phyloP scores from a whole-genome alignment of 2,113 vertebrate species.

The Tor tambroides region DNA sequence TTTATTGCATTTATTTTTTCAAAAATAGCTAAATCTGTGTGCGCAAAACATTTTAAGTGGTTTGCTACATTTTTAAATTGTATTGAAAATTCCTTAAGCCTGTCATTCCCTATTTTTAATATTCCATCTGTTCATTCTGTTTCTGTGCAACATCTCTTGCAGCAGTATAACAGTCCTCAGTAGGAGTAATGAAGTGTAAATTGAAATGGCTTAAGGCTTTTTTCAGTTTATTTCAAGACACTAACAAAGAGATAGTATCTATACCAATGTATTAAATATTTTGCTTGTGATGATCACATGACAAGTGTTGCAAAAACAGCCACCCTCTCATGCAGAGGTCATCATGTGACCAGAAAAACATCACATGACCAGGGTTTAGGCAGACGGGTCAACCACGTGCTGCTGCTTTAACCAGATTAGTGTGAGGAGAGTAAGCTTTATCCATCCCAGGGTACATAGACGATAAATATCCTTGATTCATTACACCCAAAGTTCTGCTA shows the following conservation, averaged over 20 bases:
- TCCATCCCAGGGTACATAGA: conserved; percentile 39
- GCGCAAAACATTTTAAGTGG: neutral
- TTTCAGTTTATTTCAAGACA: neutral
- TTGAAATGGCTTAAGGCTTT: neutral
- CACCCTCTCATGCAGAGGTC: neutral
- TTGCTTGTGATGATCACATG: neutral
- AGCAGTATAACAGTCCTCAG: neutral
- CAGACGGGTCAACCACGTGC: conserved; percentile 3
- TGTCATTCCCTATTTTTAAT: neutral
- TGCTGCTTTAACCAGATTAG: conserved; percentile 58
- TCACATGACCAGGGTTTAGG: conserved; percentile 42
- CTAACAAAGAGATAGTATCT: neutral
- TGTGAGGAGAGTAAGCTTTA: conserved; percentile 39
- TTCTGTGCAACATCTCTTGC: neutral
- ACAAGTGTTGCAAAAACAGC: neutral
- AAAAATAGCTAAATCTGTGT: neutral
- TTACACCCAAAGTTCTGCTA: conserved; percentile 55
- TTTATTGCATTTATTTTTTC: too few species aligned
- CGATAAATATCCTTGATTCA: conserved; percentile 56
- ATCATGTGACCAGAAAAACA: conserved; percentile 15
- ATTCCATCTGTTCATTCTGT: neutral
- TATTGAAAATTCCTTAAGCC: neutral
- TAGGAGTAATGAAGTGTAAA: neutral
- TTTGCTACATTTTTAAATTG: neutral
- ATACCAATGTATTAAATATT: neutral